phyloP scores from a whole-genome alignment of 1,140 invertebrate species.

The Apis dorsata region DNA sequence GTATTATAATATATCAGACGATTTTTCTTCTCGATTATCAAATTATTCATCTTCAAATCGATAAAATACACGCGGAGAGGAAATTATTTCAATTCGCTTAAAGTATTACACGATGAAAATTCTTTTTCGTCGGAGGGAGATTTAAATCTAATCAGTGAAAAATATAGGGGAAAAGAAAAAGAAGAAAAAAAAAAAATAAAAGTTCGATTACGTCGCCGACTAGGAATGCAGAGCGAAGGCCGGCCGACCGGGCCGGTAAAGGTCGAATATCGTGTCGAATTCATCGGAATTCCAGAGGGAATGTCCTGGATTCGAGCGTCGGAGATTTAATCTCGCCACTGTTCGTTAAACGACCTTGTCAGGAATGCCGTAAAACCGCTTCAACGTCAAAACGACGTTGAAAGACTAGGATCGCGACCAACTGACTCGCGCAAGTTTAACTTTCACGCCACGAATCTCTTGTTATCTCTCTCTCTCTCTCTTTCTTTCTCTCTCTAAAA shows the following conservation, averaged over 20 bases:
- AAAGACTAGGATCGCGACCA: slow-evolving; percentile 12
- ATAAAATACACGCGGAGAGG: too few relatives aligned
- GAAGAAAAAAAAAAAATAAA: neutral
- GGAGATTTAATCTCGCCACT: slow-evolving; percentile 28
- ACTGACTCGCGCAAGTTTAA: slow-evolving; percentile 49
- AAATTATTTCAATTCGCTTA: neutral
- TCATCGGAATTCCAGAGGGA: slow-evolving; percentile 19
- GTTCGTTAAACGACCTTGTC: slow-evolving; percentile 53
- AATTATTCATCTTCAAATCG: too few relatives aligned
- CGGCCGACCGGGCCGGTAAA: neutral
- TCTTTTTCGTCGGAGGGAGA: neutral
- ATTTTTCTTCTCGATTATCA: too few relatives aligned
- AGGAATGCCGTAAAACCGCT: slow-evolving; percentile 52
- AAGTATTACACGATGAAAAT: neutral
- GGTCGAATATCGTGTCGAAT: neutral
- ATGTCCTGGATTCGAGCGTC: slow-evolving; percentile 22
- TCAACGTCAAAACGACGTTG: slow-evolving; percentile 11
- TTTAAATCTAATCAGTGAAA: neutral
- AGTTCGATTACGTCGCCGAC: slow-evolving; percentile 1
- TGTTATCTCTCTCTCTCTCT: neutral
- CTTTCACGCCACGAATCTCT: neutral
- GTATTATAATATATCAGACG: too few relatives aligned
- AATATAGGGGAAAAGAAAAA: neutral
- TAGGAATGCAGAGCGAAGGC: slow-evolving; percentile 35
- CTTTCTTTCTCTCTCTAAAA: neutral